Conservation (phyloP, 2,113 vertebrate genomes). For the Corynorhinus townsendii region DNA sequence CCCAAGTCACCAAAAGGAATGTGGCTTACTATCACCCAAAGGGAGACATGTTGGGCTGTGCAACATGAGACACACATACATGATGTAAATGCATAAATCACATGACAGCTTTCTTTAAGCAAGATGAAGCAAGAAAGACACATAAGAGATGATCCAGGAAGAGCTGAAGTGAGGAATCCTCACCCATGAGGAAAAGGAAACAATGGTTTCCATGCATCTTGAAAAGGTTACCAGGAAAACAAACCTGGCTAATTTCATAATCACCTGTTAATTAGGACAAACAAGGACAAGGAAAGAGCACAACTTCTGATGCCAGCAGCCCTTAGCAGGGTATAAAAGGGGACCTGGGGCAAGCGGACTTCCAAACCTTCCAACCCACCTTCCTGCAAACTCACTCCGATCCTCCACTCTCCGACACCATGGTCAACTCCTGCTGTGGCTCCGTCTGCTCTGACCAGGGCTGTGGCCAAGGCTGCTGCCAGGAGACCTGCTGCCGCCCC, state of each 20-base stretch:
- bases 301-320: neutral
- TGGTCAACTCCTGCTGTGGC: slow-evolving; percentile 54
- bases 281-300: slow-evolving; percentile 16
- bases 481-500: slow-evolving; percentile 17
- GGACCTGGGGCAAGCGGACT: neutral
- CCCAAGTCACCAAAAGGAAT: neutral
- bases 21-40: neutral
- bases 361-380: neutral
- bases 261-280: neutral
- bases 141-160: neutral
- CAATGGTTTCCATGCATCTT: neutral
- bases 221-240: neutral
- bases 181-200: neutral
- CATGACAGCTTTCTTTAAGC: neutral
- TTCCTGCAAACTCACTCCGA: neutral
- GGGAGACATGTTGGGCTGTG: neutral
- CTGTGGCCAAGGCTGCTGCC: neutral
- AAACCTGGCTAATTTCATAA: slow-evolving; percentile 19
- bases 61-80: neutral
- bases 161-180: neutral
- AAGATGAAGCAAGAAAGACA: neutral
- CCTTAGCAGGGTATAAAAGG: slow-evolving; percentile 45
- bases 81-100: neutral
- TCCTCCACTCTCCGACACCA: slow-evolving; percentile 5
- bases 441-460: neutral